These are phyloP conservation scores for Tychaedon coryphoeus DNA, from an alignment of 2,113 vertebrate species.

Conservation along the genomic window DNA sequence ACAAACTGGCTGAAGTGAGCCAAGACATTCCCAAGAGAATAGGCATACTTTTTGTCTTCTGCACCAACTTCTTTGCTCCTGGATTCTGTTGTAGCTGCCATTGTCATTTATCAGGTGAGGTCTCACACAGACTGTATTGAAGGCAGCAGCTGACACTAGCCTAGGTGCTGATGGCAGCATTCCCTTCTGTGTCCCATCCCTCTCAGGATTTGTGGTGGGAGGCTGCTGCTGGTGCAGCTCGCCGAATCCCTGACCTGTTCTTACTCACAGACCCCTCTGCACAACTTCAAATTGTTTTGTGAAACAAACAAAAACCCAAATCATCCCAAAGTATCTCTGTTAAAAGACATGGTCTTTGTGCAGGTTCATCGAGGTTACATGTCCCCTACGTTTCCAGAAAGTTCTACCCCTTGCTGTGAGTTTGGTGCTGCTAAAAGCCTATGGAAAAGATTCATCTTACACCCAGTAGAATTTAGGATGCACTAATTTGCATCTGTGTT, in stretches of 20 bases:
- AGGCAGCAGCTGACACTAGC: background rate
- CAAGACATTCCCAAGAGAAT: background rate
- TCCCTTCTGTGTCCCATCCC: background rate
- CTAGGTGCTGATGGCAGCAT: background rate
- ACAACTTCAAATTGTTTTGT: background rate
- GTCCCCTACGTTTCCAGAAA: background rate
- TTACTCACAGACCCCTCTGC: background rate
- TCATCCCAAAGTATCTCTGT: background rate
- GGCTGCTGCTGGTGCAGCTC: background rate
- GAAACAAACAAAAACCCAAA: background rate
- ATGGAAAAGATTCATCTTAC: background rate
- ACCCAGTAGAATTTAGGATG: background rate
- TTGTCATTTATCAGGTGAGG: accelerated
- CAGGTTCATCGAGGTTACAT: background rate
- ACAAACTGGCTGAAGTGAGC: background rate
- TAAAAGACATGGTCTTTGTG: background rate
- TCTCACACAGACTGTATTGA: background rate
- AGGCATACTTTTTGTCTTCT: background rate
- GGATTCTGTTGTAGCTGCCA: background rate
- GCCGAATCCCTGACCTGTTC: background rate
- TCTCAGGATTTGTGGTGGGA: accelerated
- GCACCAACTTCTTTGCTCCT: background rate
- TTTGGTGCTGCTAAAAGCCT: background rate
- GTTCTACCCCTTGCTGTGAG: background rate
- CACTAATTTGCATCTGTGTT: background rate